These are phyloP conservation scores for Apteryx owenii DNA, from an alignment of 2,113 vertebrate genomes.

Conservation along the genomic window DNA sequence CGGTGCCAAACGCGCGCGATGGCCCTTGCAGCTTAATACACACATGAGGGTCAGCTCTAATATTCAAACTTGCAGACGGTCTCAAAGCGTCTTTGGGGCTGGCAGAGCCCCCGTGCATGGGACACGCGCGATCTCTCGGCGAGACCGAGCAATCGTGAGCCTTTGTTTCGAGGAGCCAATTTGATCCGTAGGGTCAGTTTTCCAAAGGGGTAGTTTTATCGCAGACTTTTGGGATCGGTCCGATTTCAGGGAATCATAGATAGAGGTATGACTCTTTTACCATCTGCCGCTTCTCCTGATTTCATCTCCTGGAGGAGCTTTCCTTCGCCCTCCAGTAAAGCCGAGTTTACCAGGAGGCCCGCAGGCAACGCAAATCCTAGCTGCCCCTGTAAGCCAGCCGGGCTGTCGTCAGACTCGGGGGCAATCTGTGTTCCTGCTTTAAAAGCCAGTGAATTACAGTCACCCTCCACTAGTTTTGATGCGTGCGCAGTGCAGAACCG, in stretches of 20 bases:
- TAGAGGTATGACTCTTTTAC: neutral
- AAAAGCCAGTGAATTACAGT: neutral
- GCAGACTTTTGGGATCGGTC: neutral
- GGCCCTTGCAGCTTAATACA: too few relatives aligned
- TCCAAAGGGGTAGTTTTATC: neutral
- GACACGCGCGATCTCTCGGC: neutral
- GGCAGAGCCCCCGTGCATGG: too few relatives aligned
- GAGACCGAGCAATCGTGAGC: neutral
- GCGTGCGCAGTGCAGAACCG: neutral
- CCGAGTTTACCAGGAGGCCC: neutral
- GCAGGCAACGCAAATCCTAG: neutral
- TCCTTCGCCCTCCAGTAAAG: neutral
- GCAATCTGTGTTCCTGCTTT: neutral
- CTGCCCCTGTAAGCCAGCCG: neutral
- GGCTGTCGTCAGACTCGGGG: neutral
- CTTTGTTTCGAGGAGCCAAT: neutral
- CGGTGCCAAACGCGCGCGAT: too few relatives aligned
- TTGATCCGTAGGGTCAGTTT: rapidly evolving
- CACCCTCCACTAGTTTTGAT: neutral
- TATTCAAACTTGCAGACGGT: too few relatives aligned
- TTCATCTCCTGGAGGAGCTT: constrained; percentile 39
- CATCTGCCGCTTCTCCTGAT: neutral
- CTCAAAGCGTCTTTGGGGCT: too few relatives aligned
- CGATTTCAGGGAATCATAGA: neutral
- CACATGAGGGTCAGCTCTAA: too few relatives aligned